A percentile compares a stretch with the other conserved stretches of the same genome.
Evolutionary conservation across 2,113 vertebrate genomes (phyloP).

Genomic region (Gulo gulo): DNA sequence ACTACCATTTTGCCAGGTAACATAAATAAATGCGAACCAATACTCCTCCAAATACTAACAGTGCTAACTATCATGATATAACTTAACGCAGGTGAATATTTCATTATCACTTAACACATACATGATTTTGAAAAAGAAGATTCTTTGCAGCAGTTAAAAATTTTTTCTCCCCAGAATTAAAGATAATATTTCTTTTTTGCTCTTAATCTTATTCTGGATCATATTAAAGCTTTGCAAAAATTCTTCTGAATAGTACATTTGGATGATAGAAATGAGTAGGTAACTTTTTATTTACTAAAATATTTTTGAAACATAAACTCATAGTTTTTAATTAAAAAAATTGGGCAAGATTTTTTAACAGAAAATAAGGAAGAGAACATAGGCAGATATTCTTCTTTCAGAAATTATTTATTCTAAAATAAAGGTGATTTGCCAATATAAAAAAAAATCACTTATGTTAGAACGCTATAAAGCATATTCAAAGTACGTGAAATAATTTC

Average conservation of each 20-base stretch:
- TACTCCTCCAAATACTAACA: neutral
- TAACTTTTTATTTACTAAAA: neutral
- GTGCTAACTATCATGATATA: neutral
- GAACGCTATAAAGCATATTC: neutral
- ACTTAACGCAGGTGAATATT: neutral
- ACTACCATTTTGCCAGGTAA: constrained; percentile 42
- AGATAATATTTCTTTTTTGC: neutral
- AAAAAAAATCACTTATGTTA: neutral
- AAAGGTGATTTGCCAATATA: neutral
- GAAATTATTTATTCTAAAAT: neutral
- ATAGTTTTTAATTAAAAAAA: neutral
- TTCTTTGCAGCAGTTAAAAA: neutral
- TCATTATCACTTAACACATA: neutral
- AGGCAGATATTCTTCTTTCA: neutral
- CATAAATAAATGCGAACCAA: neutral
- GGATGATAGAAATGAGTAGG: neutral
- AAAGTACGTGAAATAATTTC: neutral
- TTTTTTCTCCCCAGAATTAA: neutral
- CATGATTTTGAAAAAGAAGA: neutral
- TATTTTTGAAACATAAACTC: neutral
- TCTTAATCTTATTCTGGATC: neutral
- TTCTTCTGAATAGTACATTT: neutral
- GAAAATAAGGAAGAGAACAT: neutral
- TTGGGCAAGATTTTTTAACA: neutral
- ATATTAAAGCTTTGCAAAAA: neutral